Percentiles rank a stretch among this genome's conserved stretches.
Evolutionary conservation across 2,113 vertebrate species (phyloP).

Genomic region (Pica pica): DNA sequence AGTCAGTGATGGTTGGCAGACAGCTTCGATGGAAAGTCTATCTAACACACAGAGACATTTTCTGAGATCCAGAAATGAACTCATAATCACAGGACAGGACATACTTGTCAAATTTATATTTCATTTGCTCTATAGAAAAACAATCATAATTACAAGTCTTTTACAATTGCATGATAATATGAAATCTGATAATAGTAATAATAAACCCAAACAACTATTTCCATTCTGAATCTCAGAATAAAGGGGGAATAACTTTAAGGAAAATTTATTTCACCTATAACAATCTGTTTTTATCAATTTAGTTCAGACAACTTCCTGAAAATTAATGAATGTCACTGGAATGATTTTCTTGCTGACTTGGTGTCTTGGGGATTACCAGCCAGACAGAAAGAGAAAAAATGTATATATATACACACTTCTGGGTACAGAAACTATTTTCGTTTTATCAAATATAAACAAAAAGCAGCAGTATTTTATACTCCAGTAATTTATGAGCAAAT

Average conservation of each 20-base stretch:
- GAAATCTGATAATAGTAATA: not conserved
- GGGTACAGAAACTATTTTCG: constrained; percentile 15
- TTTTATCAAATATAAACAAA: constrained; percentile 54
- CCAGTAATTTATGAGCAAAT: constrained; percentile 35
- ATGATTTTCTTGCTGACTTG: constrained; percentile 40
- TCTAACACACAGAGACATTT: not conserved
- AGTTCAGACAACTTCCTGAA: constrained; percentile 41
- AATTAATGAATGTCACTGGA: constrained; percentile 53
- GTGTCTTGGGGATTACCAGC: constrained; percentile 4
- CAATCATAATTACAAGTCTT: not conserved
- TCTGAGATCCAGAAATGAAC: not conserved
- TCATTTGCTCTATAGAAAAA: not conserved
- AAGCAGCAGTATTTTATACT: constrained; percentile 5
- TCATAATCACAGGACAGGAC: not conserved
- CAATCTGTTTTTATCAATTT: constrained; percentile 27
- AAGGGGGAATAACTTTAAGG: not conserved
- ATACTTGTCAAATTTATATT: not conserved
- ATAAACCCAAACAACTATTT: not conserved
- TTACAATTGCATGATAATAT: not conserved
- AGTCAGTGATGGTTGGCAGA: not conserved
- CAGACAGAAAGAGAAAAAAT: constrained; percentile 26
- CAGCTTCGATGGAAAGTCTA: not conserved
- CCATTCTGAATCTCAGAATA: not conserved
- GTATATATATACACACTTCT: not conserved
- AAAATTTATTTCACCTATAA: constrained; percentile 24